Base-by-base conservation (phyloP, 1,140 invertebrate genomes). In the Choristoneura fumiferana region DNA sequence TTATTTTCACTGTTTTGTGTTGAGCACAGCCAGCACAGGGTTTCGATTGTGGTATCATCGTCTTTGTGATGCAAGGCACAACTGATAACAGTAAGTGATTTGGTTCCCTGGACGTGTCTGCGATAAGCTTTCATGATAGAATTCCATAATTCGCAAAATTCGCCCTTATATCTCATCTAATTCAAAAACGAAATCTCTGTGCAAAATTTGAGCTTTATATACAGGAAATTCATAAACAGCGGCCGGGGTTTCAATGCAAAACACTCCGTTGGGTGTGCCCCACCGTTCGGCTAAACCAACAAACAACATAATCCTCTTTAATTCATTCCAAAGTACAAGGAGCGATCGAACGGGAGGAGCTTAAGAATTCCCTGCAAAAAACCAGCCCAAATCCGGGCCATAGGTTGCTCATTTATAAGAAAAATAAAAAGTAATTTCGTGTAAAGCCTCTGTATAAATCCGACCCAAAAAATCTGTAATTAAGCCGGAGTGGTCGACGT, bases 261-360 rank as follows among this genome's bases (percentile, higher is more conserved):
- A 39, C 57, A 18, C 9, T 13, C 37, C 54, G 55, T 17, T 49
- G 12, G 36, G 22, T 6, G 2, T 6, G 6, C 6, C 22, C 22
- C 22, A 29, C 2, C 22, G 22, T 3, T 29, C 22, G 22, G 22
- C 22, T 29, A 29, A 29, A 29, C 5, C 91, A 14, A 61, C 18
- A 59, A 60, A 22, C 22, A 45, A 45, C 15, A 49, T 49, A 49
- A 49, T 10, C 43, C 43, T 12, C 18, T 18, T 12, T 49, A 49
- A 49, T 49, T 49, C 17, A 49, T 49, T 49, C 18, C 43, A 49
- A 49, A 49, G 22, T 49, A 49, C 43, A 15, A 49, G 22, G 22
- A 29, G 17, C 18, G 22, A 49, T n/a, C 18, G 43, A 49, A 29
- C 10, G 43, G 43, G n/a, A 17, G 10, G 43, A 29, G 43, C 17